Evolutionary conservation across 1,140 invertebrate genomes (phyloP), one percentile per base, ranked within the genome.

Genomic region (Heliconius hermathena): DNA sequence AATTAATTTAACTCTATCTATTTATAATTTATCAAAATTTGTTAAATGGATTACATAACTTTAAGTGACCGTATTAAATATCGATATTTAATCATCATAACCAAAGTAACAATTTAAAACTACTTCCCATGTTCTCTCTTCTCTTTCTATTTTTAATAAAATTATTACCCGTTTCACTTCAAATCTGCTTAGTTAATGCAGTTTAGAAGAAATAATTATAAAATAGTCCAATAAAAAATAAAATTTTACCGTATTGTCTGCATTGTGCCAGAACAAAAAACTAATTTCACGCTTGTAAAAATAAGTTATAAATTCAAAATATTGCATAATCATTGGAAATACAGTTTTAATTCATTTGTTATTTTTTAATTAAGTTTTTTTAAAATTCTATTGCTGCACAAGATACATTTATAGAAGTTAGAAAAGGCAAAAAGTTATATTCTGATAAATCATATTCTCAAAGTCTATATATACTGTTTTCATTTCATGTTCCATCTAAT

Each of bases 221-320:
- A 57, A 57, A 57, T 57, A 57, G 4, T 54, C 0, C n/a, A 57
- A 57, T 57, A 22, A 22, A 57, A 57, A n/a, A 57, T 1, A 6
- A 29, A 16, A 29, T 16, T 16, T 5, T 66, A 66, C 60, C 60
- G 26, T 66, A 66, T 16, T 57, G 8, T 57, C 54, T 26, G 60
- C 60, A 26, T 29, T 26, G 16, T 66, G 9, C 26, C 22, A 66
- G 60, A 66, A 66, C 60, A 26, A 66, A 60, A 60, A 66, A 26
- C 20, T 4, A 13, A 66, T 66, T 66, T 66, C 60, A 66, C 60
- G 60, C 60, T 66, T 66, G 9, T 66, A 66, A 66, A 66, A 66
- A 26, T 66, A 26, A 22, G 9, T 60, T 60, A 60, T 60, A 9
- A 22, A 26, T 11, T 22, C 29, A 9, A 66, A 66, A 66, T 66